Evolutionary conservation across 2,888 invertebrate species (phyloP), one percentile per base, ranked within the genome.

Genomic region (Hyalella azteca): DNA sequence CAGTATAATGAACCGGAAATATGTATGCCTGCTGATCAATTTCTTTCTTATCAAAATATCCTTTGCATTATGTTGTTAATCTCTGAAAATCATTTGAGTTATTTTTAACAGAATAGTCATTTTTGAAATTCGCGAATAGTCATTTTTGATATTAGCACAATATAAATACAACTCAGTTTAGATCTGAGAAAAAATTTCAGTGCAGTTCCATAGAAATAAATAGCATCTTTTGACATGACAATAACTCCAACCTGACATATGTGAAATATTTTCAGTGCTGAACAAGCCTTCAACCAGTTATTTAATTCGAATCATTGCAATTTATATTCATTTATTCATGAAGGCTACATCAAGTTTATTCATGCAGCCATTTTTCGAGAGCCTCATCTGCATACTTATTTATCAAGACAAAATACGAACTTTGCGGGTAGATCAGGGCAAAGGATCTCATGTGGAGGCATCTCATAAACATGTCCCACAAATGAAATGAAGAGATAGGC

Each of bases 291-390:
- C 66, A n/a, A 36, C 36, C 36, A 32, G 36, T 66, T 66, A 32
- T 66, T 66, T 66, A 19, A 66, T 66, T 66, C 36, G 39, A 66
- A n/a, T 15, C 36, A 7, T 15, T 36, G 32, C 66, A 32, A 66
- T 66, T 66, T 66, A 66, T 66, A 66, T 66, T 66, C 66, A 66
- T 66, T 36, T 66, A 66, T 66, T 66, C 66, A 66, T 66, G 66
- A 66, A 36, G 36, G 29, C 39, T 29, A 36, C 66, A 66, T 66
- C 66, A 66, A 66, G 39, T 66, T 66, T 32, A 66, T 66, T 66
- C 66, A 66, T 36, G 66, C 66, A 36, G 36, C 36, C 36, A 66
- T 66, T 66, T 36, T 32, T 66, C 32, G 29, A 36, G 66, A 66
- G 36, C 36, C 66, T 66, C 39, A 66, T 66, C 36, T 66, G 29